A percentile compares a stretch with the other conserved stretches of the same genome.
Conservation (phyloP, 2,113 vertebrate species). For the Silurus asotus region DNA sequence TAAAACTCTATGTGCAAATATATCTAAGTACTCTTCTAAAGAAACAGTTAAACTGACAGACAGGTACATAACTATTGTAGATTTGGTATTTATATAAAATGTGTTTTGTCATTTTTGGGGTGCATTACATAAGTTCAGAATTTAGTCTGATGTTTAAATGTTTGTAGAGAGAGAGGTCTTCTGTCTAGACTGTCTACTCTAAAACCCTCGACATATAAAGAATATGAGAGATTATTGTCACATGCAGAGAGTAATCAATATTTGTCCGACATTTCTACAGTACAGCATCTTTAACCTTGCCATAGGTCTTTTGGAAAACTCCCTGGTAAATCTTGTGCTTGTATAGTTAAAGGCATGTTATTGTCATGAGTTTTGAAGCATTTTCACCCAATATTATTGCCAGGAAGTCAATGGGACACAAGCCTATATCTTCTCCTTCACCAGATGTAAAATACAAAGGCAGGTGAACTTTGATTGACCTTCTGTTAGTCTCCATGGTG, state of each 20-base stretch:
- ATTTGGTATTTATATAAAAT: not conserved
- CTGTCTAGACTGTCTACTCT: too few relatives aligned
- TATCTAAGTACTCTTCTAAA: not conserved
- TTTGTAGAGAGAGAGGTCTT: too few relatives aligned
- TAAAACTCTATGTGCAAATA: not conserved
- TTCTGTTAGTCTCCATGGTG: slow-evolving; percentile 44
- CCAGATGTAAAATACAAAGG: slow-evolving; percentile 43
- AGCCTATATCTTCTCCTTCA: slow-evolving; percentile 8
- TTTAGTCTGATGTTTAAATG: not conserved
- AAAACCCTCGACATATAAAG: too few relatives aligned
- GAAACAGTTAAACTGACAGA: not conserved
- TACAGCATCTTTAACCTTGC: too few relatives aligned
- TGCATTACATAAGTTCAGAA: not conserved
- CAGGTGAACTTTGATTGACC: slow-evolving; percentile 48
- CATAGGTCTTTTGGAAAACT: too few relatives aligned
- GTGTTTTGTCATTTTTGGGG: not conserved
- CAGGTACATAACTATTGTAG: not conserved
- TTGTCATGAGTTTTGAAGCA: slow-evolving; percentile 7
- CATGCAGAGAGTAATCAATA: too few relatives aligned
- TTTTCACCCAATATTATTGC: slow-evolving; percentile 18
- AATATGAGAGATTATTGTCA: too few relatives aligned
- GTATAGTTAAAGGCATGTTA: not conserved
- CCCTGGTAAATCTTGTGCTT: too few relatives aligned
- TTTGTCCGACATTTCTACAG: too few relatives aligned
- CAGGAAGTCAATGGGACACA: slow-evolving; percentile 25